A percentile compares a stretch with the other conserved stretches of the same genome.
Evolutionary conservation across 2,113 vertebrate genomes (phyloP).

Genomic region (Hemichromis elongatus): DNA sequence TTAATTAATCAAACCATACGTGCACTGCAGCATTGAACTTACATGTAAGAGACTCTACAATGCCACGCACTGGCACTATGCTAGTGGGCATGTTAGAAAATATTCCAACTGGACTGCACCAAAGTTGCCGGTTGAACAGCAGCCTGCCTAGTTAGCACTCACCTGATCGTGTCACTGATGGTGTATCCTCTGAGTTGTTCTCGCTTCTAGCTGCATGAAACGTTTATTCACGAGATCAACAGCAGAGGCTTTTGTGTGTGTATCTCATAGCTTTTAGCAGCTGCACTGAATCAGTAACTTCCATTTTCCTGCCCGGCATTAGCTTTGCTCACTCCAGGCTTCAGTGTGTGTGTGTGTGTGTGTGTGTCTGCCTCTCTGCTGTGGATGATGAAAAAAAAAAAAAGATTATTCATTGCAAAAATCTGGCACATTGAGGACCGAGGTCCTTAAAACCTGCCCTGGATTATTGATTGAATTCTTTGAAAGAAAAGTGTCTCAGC

Average conservation of each 20-base stretch:
- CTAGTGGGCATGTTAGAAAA: not conserved
- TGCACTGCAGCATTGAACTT: not conserved
- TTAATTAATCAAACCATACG: not conserved
- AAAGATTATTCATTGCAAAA: conserved; percentile 38
- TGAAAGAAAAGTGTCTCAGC: not conserved
- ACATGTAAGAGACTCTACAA: not conserved
- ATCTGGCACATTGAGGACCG: not conserved
- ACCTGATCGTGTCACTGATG: not conserved
- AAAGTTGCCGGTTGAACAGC: not conserved
- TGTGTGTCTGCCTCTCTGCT: not conserved
- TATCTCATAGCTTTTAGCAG: conserved; percentile 23
- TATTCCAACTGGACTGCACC: not conserved
- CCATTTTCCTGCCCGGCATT: not conserved
- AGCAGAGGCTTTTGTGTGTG: conserved; percentile 9
- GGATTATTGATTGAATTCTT: conserved; percentile 4
- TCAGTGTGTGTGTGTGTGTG: not conserved
- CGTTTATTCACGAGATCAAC: conserved; percentile 16
- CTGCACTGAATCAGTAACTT: conserved; percentile 39
- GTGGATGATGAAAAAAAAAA: not conserved
- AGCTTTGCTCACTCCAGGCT: not conserved
- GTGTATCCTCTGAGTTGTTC: not conserved
- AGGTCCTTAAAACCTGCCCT: not conserved
- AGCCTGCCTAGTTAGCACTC: not conserved
- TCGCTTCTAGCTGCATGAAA: not conserved
- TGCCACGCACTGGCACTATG: not conserved